Conservation (phyloP, 2,113 vertebrate genomes). For the Pluvianellus socialis region DNA sequence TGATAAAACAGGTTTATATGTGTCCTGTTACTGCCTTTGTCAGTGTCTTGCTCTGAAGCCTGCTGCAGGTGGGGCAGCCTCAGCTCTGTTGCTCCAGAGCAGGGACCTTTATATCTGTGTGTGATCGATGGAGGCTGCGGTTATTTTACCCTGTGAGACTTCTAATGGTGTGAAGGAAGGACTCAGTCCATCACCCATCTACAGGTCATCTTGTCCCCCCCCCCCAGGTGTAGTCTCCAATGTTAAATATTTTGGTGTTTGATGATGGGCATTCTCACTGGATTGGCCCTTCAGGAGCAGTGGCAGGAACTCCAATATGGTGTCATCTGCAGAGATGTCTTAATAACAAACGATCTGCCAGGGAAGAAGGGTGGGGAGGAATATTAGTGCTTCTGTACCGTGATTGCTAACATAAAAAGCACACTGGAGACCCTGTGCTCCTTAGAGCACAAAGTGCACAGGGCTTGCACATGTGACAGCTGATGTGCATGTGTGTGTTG, state of each 20-base stretch:
- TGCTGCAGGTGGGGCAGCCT: background rate
- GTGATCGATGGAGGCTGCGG: background rate
- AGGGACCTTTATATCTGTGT: background rate
- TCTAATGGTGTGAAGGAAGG: background rate
- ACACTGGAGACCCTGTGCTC: background rate
- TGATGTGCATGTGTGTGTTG: background rate
- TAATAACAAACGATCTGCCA: background rate
- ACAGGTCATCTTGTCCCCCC: background rate
- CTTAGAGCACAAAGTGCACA: background rate
- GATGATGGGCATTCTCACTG: background rate
- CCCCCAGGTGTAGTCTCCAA: background rate
- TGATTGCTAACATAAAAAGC: background rate
- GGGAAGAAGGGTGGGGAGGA: background rate
- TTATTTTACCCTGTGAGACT: background rate
- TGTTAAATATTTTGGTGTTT: background rate
- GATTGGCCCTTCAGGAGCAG: background rate
- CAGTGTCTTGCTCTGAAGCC: background rate
- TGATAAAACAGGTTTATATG: background rate
- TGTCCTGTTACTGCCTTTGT: background rate
- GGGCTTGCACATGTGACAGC: background rate
- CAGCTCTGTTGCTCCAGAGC: accelerated
- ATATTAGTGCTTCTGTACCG: background rate
- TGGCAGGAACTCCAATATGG: background rate
- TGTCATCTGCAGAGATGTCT: background rate
- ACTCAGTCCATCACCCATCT: accelerated